Conservation (phyloP, 2,113 vertebrate species). For the Osmerus eperlanus region DNA sequence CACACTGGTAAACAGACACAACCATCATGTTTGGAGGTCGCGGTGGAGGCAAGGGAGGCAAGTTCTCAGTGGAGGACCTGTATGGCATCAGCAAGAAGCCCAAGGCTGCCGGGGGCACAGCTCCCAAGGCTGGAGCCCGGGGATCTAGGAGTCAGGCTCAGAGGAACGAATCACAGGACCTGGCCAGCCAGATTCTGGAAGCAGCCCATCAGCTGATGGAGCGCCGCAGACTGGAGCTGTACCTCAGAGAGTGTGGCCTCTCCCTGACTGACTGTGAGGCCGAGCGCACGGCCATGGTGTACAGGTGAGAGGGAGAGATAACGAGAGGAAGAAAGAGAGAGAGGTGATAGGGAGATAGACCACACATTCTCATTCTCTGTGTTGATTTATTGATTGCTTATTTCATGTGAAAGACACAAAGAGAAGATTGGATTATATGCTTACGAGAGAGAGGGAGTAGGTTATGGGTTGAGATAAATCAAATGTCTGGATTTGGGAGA, state of each 20-base stretch:
- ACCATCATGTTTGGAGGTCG: constrained; percentile 71
- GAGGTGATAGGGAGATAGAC: background rate
- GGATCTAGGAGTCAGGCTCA: constrained; percentile 46
- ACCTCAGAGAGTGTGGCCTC: constrained; percentile 70
- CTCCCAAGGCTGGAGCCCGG: constrained; percentile 42
- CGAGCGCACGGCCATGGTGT: constrained; percentile 65
- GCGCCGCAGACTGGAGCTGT: constrained; percentile 66
- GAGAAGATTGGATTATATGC: constrained; percentile 3
- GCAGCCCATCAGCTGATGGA: constrained; percentile 68
- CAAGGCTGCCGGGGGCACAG: constrained; percentile 60
- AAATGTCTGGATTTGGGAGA: background rate
- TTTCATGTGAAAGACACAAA: background rate
- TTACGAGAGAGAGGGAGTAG: background rate
- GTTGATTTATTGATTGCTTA: background rate
- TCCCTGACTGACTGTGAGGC: constrained; percentile 65
- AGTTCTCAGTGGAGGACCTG: constrained; percentile 79
- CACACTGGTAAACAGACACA: background rate
- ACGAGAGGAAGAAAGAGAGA: constrained; percentile 13
- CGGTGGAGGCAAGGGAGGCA: constrained; percentile 69
- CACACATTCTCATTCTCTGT: background rate
- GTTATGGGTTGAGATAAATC: background rate
- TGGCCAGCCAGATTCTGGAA: constrained; percentile 72
- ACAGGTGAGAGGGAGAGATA: constrained; percentile 60
- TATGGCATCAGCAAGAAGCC: constrained; percentile 79
- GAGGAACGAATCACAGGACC: constrained; percentile 60